A percentile compares a stretch with the other conserved stretches of the same genome.
Evolutionary conservation across 2,888 invertebrate genomes (phyloP).

Genomic region (Drosophila lutescens): DNA sequence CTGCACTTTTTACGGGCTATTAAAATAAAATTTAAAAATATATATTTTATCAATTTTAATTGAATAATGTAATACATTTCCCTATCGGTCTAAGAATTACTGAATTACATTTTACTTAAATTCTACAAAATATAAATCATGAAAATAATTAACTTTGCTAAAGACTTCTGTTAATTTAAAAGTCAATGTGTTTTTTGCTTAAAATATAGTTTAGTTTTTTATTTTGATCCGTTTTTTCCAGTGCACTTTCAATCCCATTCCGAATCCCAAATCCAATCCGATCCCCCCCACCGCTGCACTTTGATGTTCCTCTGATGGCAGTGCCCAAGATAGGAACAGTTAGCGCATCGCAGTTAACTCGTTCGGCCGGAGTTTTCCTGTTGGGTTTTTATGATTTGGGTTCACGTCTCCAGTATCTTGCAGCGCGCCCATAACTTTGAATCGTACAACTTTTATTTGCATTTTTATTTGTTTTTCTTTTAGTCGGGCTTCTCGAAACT

Average conservation of each 20-base stretch:
- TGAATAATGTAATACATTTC: too few relatives aligned
- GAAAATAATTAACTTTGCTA: too few relatives aligned
- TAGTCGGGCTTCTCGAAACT: slow-evolving; percentile 36
- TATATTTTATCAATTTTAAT: too few relatives aligned
- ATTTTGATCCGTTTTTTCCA: too few relatives aligned
- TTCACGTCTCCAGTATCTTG: slow-evolving; percentile 43
- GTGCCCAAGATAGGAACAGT: slow-evolving; percentile 63
- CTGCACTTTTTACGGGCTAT: too few relatives aligned
- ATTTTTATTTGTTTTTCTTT: slow-evolving; percentile 61
- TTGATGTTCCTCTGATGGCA: slow-evolving; percentile 67
- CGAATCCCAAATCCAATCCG: slow-evolving; percentile 29
- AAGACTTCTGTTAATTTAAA: too few relatives aligned
- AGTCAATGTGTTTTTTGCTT: too few relatives aligned
- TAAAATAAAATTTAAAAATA: too few relatives aligned
- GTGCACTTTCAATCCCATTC: slow-evolving; percentile 13
- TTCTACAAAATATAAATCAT: too few relatives aligned
- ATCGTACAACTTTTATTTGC: slow-evolving; percentile 68
- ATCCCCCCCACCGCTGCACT: slow-evolving; percentile 50
- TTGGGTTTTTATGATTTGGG: slow-evolving; percentile 60
- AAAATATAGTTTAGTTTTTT: too few relatives aligned
- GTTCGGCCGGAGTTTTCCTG: slow-evolving; percentile 8
- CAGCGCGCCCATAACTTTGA: slow-evolving; percentile 60
- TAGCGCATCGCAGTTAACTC: slow-evolving; percentile 51
- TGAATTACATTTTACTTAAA: too few relatives aligned
- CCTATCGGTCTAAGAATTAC: too few relatives aligned